Percentiles rank a stretch among this genome's conserved stretches.
Evolutionary conservation across 2,888 invertebrate species (phyloP).

Genomic region (Erpobdella octoculata): DNA sequence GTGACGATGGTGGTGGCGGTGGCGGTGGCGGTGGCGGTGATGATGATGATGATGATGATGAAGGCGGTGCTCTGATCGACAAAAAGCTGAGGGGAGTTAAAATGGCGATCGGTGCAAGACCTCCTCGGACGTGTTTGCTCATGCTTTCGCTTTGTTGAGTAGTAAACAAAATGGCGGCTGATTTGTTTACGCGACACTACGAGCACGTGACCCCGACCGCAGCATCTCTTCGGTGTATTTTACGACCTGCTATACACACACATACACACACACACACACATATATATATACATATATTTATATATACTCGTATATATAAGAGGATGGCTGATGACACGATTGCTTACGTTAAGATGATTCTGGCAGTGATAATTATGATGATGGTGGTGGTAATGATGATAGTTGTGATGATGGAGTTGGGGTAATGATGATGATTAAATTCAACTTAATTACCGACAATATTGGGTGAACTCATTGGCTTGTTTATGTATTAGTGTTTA

Average conservation of each 20-base stretch:
- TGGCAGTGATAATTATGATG: no score
- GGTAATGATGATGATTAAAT: no score
- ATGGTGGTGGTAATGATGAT: no score
- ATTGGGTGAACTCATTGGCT: background rate
- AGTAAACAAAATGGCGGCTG: no score
- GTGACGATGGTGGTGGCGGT: background rate
- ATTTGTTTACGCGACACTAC: no score
- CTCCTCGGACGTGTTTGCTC: no score
- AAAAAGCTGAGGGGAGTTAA: background rate
- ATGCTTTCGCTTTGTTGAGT: no score
- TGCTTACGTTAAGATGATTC: background rate
- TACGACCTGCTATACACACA: conserved; percentile 15
- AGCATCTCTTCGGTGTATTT: no score
- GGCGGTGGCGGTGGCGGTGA: background rate
- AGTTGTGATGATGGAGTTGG: no score
- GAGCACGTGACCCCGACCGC: no score
- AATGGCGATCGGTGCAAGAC: background rate
- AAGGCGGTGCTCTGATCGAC: background rate
- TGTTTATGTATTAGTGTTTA: background rate
- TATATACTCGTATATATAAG: background rate
- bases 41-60: conserved; percentile 5
- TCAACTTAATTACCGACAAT: background rate
- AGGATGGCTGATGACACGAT: background rate
- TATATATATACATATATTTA: background rate
- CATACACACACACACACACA: conserved; percentile 20